Conservation (phyloP, 1,140 invertebrate genomes). For the Psilanteris sp. region DNA sequence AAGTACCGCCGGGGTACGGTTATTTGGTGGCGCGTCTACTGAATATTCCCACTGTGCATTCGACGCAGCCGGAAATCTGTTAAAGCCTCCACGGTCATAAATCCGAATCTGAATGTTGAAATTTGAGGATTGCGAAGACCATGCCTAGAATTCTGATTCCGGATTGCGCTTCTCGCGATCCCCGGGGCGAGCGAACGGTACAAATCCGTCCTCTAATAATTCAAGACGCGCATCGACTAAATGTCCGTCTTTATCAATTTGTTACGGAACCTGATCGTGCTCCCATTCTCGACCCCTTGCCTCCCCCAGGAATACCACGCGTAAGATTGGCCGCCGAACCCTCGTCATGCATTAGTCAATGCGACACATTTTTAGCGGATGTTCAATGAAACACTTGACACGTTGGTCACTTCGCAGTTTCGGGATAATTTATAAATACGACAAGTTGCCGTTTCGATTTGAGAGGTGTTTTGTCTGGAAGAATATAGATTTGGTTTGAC, state of each 20-base stretch:
- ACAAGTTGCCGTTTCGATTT: background rate
- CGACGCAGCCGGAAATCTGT: conserved; percentile 51
- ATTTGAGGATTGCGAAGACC: conserved; percentile 53
- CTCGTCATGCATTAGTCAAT: conserved; percentile 15
- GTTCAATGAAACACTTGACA: conserved; percentile 6
- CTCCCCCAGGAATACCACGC: conserved; percentile 13
- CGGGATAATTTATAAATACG: conserved; percentile 13
- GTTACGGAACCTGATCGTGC: conserved; percentile 23
- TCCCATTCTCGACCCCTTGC: conserved; percentile 8
- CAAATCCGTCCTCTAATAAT: conserved; percentile 52
- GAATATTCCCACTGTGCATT: conserved; percentile 53
- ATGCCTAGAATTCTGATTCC: conserved; percentile 45
- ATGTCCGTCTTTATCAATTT: conserved; percentile 62
- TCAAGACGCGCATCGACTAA: conserved; percentile 59
- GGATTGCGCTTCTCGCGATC: conserved; percentile 46
- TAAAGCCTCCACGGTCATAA: conserved; percentile 52
- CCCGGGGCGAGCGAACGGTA: conserved; percentile 3
- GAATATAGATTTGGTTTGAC: no score
- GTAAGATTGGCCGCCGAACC: conserved; percentile 12
- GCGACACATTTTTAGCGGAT: conserved; percentile 9
- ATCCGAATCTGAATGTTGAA: conserved; percentile 59
- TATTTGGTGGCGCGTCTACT: conserved; percentile 41
- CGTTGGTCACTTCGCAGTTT: conserved; percentile 1
- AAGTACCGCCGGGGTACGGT: conserved; percentile 21
- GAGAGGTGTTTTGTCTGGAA: conserved; percentile 7